phyloP scores from a whole-genome alignment of 1,140 invertebrate genomes.

The Orius insidiosus region DNA sequence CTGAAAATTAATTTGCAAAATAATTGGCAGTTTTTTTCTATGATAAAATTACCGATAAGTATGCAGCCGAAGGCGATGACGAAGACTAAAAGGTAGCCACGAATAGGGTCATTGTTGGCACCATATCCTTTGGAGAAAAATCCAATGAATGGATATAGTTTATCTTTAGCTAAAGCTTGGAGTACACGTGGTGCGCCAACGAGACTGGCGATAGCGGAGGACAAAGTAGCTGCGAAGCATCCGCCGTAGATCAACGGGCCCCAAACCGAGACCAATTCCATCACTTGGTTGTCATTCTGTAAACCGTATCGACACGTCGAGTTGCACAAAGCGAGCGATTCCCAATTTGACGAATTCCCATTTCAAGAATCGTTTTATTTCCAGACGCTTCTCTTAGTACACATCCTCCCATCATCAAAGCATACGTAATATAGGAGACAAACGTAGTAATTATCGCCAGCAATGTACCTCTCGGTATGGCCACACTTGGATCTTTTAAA shows the following conservation, averaged over 20 bases:
- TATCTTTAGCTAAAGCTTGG: constrained; percentile 90
- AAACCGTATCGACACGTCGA: constrained; percentile 27
- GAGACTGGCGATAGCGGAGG: constrained; percentile 84
- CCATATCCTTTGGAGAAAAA: constrained; percentile 46
- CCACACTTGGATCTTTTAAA: constrained; percentile 27
- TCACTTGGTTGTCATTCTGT: constrained; percentile 33
- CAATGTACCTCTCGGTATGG: constrained; percentile 42
- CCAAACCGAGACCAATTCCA: constrained; percentile 76
- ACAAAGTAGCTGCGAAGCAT: constrained; percentile 90
- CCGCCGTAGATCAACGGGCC: constrained; percentile 90
- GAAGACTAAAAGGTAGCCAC: constrained; percentile 44
- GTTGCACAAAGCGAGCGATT: constrained; percentile 19
- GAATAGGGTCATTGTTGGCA: constrained; percentile 40
- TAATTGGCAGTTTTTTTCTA: too few relatives aligned
- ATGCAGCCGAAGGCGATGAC: constrained; percentile 39
- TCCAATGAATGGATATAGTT: constrained; percentile 77
- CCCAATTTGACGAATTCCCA: constrained; percentile 9
- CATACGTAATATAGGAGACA: constrained; percentile 32
- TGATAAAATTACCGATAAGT: constrained; percentile 33
- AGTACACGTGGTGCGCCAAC: constrained; percentile 90
- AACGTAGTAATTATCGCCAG: constrained; percentile 36
- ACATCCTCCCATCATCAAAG: constrained; percentile 30
- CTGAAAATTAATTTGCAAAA: constrained; percentile 19
- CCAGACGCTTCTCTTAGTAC: constrained; percentile 28
- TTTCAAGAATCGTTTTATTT: constrained; percentile 20